Conservation (phyloP, 2,888 invertebrate species). For the Drosophila barbarae region DNA sequence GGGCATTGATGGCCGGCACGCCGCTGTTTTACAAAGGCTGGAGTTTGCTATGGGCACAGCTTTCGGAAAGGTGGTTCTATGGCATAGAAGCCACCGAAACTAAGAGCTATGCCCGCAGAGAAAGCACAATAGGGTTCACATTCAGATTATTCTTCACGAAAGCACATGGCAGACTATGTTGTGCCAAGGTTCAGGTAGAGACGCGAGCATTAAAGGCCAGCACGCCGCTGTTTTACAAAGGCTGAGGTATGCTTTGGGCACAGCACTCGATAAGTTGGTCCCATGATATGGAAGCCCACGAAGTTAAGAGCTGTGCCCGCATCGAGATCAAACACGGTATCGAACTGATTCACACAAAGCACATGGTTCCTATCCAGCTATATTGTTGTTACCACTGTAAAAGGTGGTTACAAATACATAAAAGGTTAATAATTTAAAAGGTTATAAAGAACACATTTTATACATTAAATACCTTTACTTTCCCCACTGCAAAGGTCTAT, state of each 20-base stretch:
- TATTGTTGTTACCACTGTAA: too few species aligned
- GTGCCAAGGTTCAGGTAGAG: constrained; percentile 70
- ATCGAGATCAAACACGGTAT: too few species aligned
- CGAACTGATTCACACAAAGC: background rate
- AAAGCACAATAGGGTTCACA: too few species aligned
- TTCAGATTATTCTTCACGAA: background rate
- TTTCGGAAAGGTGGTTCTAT: constrained; percentile 30
- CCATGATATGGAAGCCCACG: background rate
- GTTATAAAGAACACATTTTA: too few species aligned
- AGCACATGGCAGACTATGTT: constrained; percentile 18
- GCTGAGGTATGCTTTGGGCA: constrained; percentile 46
- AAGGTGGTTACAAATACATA: too few species aligned
- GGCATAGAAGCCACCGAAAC: background rate
- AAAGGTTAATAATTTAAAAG: background rate
- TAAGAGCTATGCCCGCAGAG: constrained; percentile 12
- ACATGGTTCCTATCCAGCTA: background rate
- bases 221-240: constrained; percentile 70
- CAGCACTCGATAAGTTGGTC: constrained; percentile 39
- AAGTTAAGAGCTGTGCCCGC: constrained; percentile 13
- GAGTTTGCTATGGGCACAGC: constrained; percentile 47
- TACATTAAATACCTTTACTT: background rate
- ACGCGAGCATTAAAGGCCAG: constrained; percentile 50
- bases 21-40: constrained; percentile 68
- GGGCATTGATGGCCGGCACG: constrained; percentile 50
- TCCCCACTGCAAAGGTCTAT: background rate